Conservation (phyloP, 2,888 invertebrate genomes). For the Thera britannica region DNA sequence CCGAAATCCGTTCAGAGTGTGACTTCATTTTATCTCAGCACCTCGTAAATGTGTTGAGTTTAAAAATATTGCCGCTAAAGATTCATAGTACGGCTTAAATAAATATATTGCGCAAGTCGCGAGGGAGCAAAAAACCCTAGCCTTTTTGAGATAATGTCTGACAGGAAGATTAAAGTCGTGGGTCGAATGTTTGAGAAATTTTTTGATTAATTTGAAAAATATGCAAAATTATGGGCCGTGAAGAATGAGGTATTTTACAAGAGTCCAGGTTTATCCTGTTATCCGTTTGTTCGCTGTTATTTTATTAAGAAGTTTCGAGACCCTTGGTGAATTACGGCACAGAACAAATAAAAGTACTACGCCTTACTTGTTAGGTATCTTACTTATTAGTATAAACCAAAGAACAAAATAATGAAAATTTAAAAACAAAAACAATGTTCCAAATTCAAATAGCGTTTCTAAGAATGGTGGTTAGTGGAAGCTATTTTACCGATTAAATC, state of each 20-base stretch:
- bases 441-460: too few species aligned
- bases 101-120: constrained; percentile 37
- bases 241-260: background rate
- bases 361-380: too few species aligned
- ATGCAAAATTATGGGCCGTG: constrained; percentile 11
- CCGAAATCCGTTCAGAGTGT: constrained; percentile 50
- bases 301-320: background rate
- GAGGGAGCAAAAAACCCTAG: constrained; percentile 15
- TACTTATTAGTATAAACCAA: too few species aligned
- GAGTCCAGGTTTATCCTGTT: background rate
- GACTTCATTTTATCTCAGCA: constrained; percentile 67
- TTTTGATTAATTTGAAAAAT: constrained; percentile 22
- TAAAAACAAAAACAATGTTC: too few species aligned
- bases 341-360: too few species aligned
- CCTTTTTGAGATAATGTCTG: constrained; percentile 22
- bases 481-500: too few species aligned
- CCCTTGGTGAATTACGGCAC: background rate
- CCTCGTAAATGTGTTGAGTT: constrained; percentile 61
- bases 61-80: constrained; percentile 53
- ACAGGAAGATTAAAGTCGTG: constrained; percentile 20
- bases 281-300: background rate
- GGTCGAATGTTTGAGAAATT: constrained; percentile 15
- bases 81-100: constrained; percentile 49
- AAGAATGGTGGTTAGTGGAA: too few species aligned
- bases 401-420: too few species aligned